phyloP scores from a whole-genome alignment of 2,888 invertebrate genomes.

The Cephalotes varians region DNA sequence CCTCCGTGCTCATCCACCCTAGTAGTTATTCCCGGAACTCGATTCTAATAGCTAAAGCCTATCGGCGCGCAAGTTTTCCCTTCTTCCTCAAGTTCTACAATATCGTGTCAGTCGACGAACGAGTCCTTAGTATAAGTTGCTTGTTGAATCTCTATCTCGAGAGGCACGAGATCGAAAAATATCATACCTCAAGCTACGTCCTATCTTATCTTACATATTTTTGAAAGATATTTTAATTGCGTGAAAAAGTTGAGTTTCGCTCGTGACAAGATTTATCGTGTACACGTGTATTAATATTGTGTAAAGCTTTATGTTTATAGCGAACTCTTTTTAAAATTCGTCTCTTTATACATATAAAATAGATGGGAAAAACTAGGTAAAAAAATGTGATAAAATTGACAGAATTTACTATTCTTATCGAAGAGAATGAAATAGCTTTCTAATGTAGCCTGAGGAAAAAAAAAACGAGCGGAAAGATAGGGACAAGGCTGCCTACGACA shows the following conservation, averaged over 20 bases:
- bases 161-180: background rate
- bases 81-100: slow-evolving; percentile 21
- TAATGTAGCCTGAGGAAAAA: background rate
- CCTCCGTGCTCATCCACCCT: slow-evolving; percentile 44
- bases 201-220: background rate
- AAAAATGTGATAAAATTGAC: background rate
- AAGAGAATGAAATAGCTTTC: background rate
- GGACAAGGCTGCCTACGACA: slow-evolving; percentile 56
- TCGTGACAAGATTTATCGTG: background rate
- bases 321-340: background rate
- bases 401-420: background rate
- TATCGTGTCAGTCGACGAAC: background rate
- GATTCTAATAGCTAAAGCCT: slow-evolving; percentile 55
- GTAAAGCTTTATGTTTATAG: background rate
- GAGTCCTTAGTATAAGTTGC: background rate
- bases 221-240: background rate
- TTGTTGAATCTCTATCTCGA: background rate
- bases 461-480: slow-evolving; percentile 51
- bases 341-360: slow-evolving; percentile 7
- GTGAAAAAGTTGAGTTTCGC: background rate
- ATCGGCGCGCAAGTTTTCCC: slow-evolving; percentile 34
- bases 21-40: slow-evolving; percentile 43
- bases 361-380: slow-evolving; percentile 8
- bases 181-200: background rate
- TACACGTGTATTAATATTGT: background rate